Evolutionary conservation across 1,140 invertebrate species (phyloP), one percentile per base, ranked within the genome.

Genomic region (Galleria mellonella): DNA sequence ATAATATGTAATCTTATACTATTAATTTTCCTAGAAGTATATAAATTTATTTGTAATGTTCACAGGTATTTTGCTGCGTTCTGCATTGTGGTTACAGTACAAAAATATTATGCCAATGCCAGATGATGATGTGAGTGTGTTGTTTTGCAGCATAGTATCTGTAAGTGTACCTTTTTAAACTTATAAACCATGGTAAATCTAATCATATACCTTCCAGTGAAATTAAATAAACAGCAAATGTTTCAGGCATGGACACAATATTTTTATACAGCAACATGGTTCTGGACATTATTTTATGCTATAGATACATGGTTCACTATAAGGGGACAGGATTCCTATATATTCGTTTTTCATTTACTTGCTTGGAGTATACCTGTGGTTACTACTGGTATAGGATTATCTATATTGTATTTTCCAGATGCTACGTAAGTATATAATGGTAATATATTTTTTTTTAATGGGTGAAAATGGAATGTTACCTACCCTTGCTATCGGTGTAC

Each of bases 211-310:
- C 17, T 23, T 23, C n/a, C n/a, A n/a, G n/a, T n/a, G n/a, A n/a
- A n/a, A n/a, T n/a, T n/a, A n/a, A n/a, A n/a, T n/a, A n/a, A n/a
- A n/a, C n/a, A n/a, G n/a, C n/a, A n/a, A n/a, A n/a, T 15, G 17
- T 86, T 89, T 46, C 57, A 95, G 93, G 92, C 92, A 6, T 94
- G 93, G 90, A 94, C 91, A 15, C 93, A 95, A 66, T 95, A 94
- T 68, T 96, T 95, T 72, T 96, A 95, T 59, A 93, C 92, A 60
- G 91, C 92, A 7, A 94, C 93, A 0, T 94, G 93, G 91, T 89
- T 94, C 38, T 96, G 94, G 94, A 96, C 93, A 3, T 82, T 95
- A 10, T 93, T 91, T 61, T 96, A 95, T 75, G 93, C 94, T 2
- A 87, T 95, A 32, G 94, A 96, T 60, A 94, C 93, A 73, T 90